Conservation (phyloP, 2,113 vertebrate species). For the Harpagus bidentatus region DNA sequence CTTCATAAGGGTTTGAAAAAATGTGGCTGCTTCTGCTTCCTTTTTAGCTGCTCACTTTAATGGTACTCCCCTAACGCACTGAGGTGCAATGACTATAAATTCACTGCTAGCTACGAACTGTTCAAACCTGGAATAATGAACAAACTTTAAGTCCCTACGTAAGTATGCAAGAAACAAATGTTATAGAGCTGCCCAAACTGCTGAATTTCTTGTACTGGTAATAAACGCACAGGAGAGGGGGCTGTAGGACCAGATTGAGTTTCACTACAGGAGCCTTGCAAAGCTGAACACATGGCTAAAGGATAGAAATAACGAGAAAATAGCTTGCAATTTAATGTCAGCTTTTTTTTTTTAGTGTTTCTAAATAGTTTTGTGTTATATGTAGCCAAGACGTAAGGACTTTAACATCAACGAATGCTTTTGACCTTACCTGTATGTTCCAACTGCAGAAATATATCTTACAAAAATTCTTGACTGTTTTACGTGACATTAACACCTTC, state of each 20-base stretch:
- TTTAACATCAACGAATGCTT: neutral
- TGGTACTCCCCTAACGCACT: neutral
- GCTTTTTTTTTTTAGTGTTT: rapidly evolving
- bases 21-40: neutral
- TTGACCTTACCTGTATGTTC: neutral
- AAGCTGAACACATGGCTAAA: neutral
- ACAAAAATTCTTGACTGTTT: neutral
- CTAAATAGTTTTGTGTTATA: neutral
- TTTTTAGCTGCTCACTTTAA: neutral
- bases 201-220: neutral
- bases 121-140: neutral
- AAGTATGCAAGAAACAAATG: neutral
- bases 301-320: neutral
- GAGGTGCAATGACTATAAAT: neutral
- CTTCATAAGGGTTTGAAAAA: neutral
- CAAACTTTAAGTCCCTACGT: neutral
- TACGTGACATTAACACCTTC: neutral
- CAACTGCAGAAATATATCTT: neutral
- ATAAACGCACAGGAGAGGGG: conserved; percentile 74
- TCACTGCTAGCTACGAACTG: neutral
- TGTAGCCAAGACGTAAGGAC: neutral
- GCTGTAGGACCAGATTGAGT: conserved; percentile 45
- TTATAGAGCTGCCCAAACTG: neutral
- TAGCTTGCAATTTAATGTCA: neutral
- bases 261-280: neutral